Evolutionary conservation across 1,140 invertebrate genomes (phyloP).

Genomic region (Harpegnathos saltator): DNA sequence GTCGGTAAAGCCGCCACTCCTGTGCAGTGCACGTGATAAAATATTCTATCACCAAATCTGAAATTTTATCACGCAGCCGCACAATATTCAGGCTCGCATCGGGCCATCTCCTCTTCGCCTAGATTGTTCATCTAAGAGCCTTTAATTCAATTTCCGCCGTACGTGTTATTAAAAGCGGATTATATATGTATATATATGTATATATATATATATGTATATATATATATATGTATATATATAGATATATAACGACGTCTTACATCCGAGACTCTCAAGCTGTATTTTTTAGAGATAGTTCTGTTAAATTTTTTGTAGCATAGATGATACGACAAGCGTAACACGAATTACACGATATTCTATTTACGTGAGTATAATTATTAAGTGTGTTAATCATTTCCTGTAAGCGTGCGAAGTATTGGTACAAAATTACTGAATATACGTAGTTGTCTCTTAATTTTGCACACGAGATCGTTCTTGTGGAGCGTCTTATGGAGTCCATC

Average conservation of each 20-base stretch:
- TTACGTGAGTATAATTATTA: constrained; percentile 34
- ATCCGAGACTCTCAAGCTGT: constrained; percentile 70
- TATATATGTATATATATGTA: background rate
- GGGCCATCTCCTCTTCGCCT: too few relatives aligned
- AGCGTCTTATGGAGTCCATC: constrained; percentile 25
- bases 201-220: constrained; percentile 4
- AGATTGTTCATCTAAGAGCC: too few relatives aligned
- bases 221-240: constrained; percentile 75
- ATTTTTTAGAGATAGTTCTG: constrained; percentile 66
- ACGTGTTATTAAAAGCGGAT: background rate
- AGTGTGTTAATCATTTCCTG: constrained; percentile 27
- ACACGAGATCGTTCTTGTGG: constrained; percentile 54
- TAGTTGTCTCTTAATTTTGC: constrained; percentile 66
- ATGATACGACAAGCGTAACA: constrained; percentile 9
- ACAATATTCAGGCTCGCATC: too few relatives aligned
- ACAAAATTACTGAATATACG: constrained; percentile 77
- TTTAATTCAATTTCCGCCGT: too few relatives aligned
- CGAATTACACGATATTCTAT: constrained; percentile 28
- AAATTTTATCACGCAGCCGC: too few relatives aligned
- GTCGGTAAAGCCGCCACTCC: too few relatives aligned
- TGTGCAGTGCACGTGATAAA: too few relatives aligned
- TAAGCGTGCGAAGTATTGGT: constrained; percentile 69
- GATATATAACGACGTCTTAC: constrained; percentile 69
- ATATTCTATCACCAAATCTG: too few relatives aligned
- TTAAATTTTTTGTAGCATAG: constrained; percentile 56